Conservation (phyloP, 92 coral and sea anemone genomes). For the Heliopora coerulea region DNA sequence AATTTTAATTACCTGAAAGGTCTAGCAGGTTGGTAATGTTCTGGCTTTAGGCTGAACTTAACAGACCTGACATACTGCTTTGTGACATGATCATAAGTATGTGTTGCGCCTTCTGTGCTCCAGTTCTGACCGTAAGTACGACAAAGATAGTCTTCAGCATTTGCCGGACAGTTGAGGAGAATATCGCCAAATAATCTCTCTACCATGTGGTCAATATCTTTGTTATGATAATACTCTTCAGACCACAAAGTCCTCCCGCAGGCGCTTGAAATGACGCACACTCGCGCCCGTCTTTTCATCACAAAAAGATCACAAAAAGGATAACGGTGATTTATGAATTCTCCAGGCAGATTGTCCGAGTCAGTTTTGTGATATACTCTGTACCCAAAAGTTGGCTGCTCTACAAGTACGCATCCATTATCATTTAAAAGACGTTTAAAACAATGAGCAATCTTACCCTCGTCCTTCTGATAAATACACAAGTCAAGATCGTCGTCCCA, state of each 20-base stretch:
- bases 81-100: conserved; percentile 56
- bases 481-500: conserved; percentile 76
- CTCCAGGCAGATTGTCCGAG: conserved; percentile 41
- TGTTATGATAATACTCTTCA: conserved; percentile 53
- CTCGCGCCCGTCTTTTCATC: conserved; percentile 45
- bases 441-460: conserved; percentile 35
- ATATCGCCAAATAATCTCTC: conserved; percentile 58
- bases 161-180: conserved; percentile 65
- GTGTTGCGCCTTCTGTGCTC: conserved; percentile 58
- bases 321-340: conserved; percentile 47
- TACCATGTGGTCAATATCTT: conserved; percentile 56
- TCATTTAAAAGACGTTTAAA: conserved; percentile 10
- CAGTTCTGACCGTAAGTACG: conserved; percentile 60
- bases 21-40: conserved; percentile 63
- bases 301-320: conserved; percentile 71
- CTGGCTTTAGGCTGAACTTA: conserved; percentile 42
- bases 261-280: conserved; percentile 35
- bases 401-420: conserved; percentile 49
- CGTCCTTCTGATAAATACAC: conserved; percentile 58
- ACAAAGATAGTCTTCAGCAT: conserved; percentile 56
- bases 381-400: conserved; percentile 57
- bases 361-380: conserved; percentile 56
- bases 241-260: conserved; percentile 55
- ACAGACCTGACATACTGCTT: conserved; percentile 43
- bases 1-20: conserved; percentile 44